Percentiles rank a stretch among this genome's conserved stretches.
These are phyloP conservation scores for Sakesphorus luctuosus DNA, from an alignment of 2,113 vertebrate genomes.

Conservation along the genomic window DNA sequence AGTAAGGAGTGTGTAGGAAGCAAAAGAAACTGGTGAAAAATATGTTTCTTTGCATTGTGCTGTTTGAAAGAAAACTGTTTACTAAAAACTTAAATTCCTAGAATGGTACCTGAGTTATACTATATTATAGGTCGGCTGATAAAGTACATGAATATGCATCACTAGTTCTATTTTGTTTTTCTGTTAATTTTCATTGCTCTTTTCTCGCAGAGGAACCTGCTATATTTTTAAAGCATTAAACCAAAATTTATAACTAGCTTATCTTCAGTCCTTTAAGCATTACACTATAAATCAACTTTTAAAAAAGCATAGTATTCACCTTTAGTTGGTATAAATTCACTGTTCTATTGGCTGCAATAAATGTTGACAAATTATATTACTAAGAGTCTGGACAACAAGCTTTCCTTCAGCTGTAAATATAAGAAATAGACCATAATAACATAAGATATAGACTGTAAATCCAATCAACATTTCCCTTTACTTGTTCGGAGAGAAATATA, in stretches of 20 bases:
- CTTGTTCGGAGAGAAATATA: conserved; percentile 4
- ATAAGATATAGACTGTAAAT: neutral
- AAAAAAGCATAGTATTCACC: neutral
- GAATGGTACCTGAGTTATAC: neutral
- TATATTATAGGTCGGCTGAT: neutral
- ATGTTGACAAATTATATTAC: neutral
- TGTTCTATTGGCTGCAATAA: neutral
- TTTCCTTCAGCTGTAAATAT: neutral
- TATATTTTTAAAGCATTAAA: neutral
- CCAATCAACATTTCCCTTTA: neutral
- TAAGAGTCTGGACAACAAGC: neutral
- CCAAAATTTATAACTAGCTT: neutral
- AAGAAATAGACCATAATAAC: neutral
- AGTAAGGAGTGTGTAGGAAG: neutral
- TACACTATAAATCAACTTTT: neutral
- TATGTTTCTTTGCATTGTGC: neutral
- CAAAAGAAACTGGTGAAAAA: neutral
- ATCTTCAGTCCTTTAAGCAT: neutral
- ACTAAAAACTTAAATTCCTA: neutral
- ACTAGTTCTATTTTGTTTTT: neutral
- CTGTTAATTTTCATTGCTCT: neutral
- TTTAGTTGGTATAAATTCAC: neutral
- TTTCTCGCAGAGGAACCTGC: neutral
- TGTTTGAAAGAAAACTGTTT: neutral
- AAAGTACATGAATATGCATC: neutral